These are phyloP conservation scores for Triplophysa siluroides DNA, from an alignment of 2,113 vertebrate species.

Conservation along the genomic window DNA sequence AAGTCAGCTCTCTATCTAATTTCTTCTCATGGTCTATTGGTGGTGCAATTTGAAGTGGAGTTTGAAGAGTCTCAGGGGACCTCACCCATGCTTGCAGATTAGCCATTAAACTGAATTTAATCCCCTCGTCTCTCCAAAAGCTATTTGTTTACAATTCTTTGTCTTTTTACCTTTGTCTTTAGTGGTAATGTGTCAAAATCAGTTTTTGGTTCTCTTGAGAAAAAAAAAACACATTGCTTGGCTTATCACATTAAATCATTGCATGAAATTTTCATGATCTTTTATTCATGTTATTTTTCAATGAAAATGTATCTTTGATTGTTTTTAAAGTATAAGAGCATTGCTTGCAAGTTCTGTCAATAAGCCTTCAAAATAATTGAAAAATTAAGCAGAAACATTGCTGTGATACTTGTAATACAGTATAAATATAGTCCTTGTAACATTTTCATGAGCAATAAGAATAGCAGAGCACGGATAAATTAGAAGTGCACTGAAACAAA, in stretches of 20 bases:
- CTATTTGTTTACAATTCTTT: slow-evolving; percentile 86
- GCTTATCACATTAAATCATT: not conserved
- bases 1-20: slow-evolving; percentile 37
- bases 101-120: slow-evolving; percentile 92
- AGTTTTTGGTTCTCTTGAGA: slow-evolving; percentile 37
- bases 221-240: not conserved
- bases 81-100: slow-evolving; percentile 87
- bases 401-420: not conserved
- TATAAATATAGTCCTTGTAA: slow-evolving; percentile 14
- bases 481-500: slow-evolving; percentile 30
- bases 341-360: not conserved
- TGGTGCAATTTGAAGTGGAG: slow-evolving; percentile 89
- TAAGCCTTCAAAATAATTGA: not conserved
- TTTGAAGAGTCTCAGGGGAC: slow-evolving; percentile 86
- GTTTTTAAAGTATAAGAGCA: not conserved
- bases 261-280: not conserved
- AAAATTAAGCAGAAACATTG: not conserved
- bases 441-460: slow-evolving; percentile 17
- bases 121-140: slow-evolving; percentile 86
- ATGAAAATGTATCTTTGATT: not conserved
- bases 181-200: slow-evolving; percentile 60
- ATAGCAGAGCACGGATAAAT: slow-evolving; percentile 12
- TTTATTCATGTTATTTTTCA: not conserved
- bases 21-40: slow-evolving; percentile 79
- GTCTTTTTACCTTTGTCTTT: slow-evolving; percentile 67